Base-by-base conservation (phyloP, 2,797 vertebrate species). In the Anguilla megastoma region DNA sequence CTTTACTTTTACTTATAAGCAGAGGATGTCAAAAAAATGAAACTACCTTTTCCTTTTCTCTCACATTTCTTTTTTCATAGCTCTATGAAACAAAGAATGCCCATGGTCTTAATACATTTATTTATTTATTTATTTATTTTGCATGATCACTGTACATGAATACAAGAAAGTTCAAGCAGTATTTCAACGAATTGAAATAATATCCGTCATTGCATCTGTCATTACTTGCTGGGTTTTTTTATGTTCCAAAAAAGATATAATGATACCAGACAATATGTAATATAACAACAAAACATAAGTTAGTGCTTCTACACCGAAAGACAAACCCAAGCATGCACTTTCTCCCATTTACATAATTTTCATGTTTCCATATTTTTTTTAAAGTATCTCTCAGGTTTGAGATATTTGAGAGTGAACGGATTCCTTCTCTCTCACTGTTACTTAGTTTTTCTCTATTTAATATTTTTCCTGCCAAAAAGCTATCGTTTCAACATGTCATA, bases 401-500 rank as follows among this genome's bases (percentile, higher is more conserved):
- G 76, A 90, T 90, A 90, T 90, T 89, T 88, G 41, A 83, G 48
- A 84, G 50, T 89, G 88, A 88, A 79, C 88, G 90, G 85, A 82
- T 63, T 79, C 84, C 83, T 52, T 89, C 69, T 89, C 85, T 48
- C 56, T 54, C 74, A 71, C 50, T 86, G 48, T 52, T 36, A 58
- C 88, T 91, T 87, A 92, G 85, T 88, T 91, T 91, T 83, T 86
- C 74, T 88, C 84, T 91, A 92, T 94, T 86, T 90, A 90, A 90
- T 89, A 90, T 87, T 80, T 84, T 86, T 92, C 66, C 66, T 88
- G 86, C 41, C 2, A 88, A 91, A 93, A 91, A 92, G 90, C 92
- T 92, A 92, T 94, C 94, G 94, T 95, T 96, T 93, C 92, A 95
- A 95, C 91, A 93, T 94, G 95, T 95, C 95, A 94, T 93, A 93